These are phyloP conservation scores for Sebastes hubbsi DNA, from an alignment of 2,797 vertebrate genomes.

Conservation along the genomic window DNA sequence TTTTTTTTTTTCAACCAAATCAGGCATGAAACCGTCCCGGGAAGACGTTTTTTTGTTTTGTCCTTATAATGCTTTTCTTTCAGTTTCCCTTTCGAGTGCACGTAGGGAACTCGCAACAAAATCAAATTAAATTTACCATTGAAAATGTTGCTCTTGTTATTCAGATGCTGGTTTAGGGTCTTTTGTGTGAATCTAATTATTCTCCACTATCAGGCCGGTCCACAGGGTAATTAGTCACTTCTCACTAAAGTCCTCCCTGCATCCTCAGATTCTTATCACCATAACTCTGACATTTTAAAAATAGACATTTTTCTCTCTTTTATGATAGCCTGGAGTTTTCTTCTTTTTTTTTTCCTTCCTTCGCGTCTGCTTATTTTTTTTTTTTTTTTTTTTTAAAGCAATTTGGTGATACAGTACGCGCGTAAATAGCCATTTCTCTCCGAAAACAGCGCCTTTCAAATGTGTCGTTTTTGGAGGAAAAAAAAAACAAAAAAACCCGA, in stretches of 20 bases:
- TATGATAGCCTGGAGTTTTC: conserved; percentile 22
- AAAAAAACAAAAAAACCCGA: not conserved
- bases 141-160: conserved; percentile 80
- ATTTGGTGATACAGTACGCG: conserved; percentile 17
- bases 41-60: conserved; percentile 37
- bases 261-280: conserved; percentile 76
- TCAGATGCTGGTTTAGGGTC: conserved; percentile 75
- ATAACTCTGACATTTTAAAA: conserved; percentile 73
- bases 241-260: conserved; percentile 76
- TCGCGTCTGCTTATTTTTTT: conserved; percentile 24
- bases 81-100: conserved; percentile 48
- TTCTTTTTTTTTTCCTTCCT: conserved; percentile 2
- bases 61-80: conserved; percentile 52
- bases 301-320: conserved; percentile 62
- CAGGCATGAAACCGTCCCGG: conserved; percentile 43
- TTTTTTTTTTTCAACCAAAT: conserved; percentile 33
- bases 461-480: not conserved
- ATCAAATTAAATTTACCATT: conserved; percentile 78
- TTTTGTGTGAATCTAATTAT: conserved; percentile 82
- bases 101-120: conserved; percentile 65
- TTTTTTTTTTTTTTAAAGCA: conserved; percentile 29
- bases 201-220: conserved; percentile 78
- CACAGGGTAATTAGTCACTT: conserved; percentile 81
- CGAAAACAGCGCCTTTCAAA: conserved; percentile 40
- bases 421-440: conserved; percentile 35